Evolutionary conservation across 2,888 invertebrate genomes (phyloP).

Genomic region (Rhagophthalmus giganteus): DNA sequence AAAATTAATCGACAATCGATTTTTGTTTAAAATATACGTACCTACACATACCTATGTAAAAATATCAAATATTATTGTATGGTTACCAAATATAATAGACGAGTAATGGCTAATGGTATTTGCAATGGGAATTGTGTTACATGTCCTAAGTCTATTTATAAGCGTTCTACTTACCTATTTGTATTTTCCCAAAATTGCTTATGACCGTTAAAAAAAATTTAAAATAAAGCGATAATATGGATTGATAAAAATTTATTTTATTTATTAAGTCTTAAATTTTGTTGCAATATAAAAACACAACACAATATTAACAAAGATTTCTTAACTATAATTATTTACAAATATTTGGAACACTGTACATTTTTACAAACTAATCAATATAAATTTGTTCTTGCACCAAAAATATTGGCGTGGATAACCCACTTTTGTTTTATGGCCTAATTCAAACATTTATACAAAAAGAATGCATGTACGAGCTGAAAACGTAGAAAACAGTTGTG

Average conservation of each 20-base stretch:
- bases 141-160: no score
- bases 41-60: no score
- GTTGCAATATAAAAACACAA: slow-evolving; percentile 55
- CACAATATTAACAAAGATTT: slow-evolving; percentile 54
- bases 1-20: no score
- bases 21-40: no score
- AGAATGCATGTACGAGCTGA: slow-evolving; percentile 1
- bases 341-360: slow-evolving; percentile 31
- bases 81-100: no score
- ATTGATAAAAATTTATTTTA: slow-evolving; percentile 32
- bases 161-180: no score
- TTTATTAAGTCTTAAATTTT: slow-evolving; percentile 51
- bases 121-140: no score
- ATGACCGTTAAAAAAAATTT: no score
- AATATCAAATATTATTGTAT: no score
- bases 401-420: slow-evolving; percentile 21
- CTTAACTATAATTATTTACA: slow-evolving; percentile 38
- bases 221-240: no score
- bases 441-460: slow-evolving; percentile 7
- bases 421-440: slow-evolving; percentile 9
- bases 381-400: slow-evolving; percentile 20
- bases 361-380: slow-evolving; percentile 24
- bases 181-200: no score
- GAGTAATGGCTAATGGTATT: no score
- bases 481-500: slow-evolving; percentile 15